phyloP scores from a whole-genome alignment of 2,888 invertebrate genomes.

The Tiliacea aurago region DNA sequence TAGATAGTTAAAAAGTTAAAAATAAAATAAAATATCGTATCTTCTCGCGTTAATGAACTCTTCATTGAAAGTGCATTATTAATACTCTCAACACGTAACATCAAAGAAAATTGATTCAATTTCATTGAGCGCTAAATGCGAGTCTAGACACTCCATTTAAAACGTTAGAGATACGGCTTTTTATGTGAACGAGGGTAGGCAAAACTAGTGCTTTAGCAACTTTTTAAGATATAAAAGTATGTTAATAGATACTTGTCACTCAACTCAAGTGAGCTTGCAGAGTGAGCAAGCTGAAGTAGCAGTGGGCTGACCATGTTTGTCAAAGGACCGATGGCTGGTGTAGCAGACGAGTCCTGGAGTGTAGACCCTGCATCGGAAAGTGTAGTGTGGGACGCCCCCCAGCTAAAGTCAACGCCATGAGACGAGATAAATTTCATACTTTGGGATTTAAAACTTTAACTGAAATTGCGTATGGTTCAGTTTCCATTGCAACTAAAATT shows the following conservation, averaged over 20 bases:
- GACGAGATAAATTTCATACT: no score
- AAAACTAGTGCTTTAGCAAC: not conserved
- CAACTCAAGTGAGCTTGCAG: no score
- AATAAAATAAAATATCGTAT: constrained; percentile 13
- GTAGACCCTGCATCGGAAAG: no score
- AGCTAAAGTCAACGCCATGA: no score
- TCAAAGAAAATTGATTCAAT: constrained; percentile 48
- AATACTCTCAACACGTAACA: constrained; percentile 27
- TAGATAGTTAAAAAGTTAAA: not conserved
- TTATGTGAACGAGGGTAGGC: not conserved
- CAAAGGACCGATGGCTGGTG: no score
- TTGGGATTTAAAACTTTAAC: no score
- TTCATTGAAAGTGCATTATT: constrained; percentile 42
- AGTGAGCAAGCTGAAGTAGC: no score
- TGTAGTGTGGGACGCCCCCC: no score
- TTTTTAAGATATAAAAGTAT: not conserved
- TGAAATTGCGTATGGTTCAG: no score
- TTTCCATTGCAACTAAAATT: no score
- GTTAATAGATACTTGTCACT: not conserved
- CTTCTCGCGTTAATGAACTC: constrained; percentile 22
- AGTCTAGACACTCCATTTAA: constrained; percentile 47
- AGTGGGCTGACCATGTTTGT: no score
- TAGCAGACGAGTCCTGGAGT: no score
- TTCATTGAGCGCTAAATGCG: constrained; percentile 21
- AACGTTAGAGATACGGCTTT: not conserved